Base-by-base conservation (phyloP, 2,113 vertebrate genomes). In the Pygoscelis adeliae region DNA sequence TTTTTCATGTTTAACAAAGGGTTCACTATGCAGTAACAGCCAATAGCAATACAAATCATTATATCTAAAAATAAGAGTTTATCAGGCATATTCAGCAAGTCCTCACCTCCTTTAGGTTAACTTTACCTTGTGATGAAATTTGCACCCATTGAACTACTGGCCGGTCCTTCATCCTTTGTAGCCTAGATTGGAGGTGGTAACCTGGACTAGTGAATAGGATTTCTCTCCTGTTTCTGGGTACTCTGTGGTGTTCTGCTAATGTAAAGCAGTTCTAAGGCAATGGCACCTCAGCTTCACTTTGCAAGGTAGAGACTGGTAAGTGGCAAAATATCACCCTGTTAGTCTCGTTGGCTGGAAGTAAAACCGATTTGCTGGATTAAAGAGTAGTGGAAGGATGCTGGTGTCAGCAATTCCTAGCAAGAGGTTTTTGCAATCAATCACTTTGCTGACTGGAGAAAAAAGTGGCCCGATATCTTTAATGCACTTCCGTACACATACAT, bases 401-500 rank as follows among this genome's bases (percentile, higher is more conserved):
- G 14, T 65, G 13, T 62, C 74, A 88, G 78, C 36, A 66, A 42
- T 52, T 65, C 16, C 36, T 69, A 46, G 34, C 4, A 89, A 44
- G 32, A 27, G 3, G 1, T 15, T 58, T 83, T 74, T 67, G 29
- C 52, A 63, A 42, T 44, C 56, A 63, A 18, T 69, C 25, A 38
- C 62, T 81, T 38, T 40, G 21, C 30, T 83, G 49, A 40, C 26
- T 36, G 27, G 34, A 83, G 19, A 79, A 72, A 76, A 67, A 73
- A 9, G 8, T 21, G 7, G 10, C 22, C 27, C 47, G 56, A 67
- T 55, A 65, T 46, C 25, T 36, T n/a, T 32, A 74, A 53, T 10
- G 15, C 6, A 44, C 4, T 63, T 65, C 34, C 9, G 36, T 34
- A 40, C 9, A 59, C 2, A 1, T 32, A 67, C 0, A 0, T 16